These are phyloP conservation scores for Sebastes diaconus DNA, from an alignment of 2,797 vertebrate genomes.

Conservation along the genomic window DNA sequence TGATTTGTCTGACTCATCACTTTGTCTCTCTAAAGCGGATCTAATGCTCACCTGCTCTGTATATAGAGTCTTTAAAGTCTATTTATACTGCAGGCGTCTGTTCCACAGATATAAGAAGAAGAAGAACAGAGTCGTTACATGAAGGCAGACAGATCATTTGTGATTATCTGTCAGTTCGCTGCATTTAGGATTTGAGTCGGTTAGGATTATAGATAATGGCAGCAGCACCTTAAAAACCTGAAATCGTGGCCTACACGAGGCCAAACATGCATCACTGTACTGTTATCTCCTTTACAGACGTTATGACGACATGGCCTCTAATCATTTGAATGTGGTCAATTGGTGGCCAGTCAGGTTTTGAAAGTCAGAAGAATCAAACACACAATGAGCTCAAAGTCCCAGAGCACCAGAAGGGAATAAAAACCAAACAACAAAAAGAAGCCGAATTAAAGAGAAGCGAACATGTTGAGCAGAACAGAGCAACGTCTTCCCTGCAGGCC, in stretches of 20 bases:
- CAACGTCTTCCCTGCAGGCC: background rate
- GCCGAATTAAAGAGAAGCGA: background rate
- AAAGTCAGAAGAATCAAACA: background rate
- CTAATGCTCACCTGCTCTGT: constrained; percentile 35
- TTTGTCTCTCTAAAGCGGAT: constrained; percentile 8
- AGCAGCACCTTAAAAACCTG: background rate
- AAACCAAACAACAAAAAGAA: background rate
- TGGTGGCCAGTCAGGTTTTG: background rate
- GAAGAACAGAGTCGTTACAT: constrained; percentile 14
- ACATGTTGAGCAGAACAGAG: background rate
- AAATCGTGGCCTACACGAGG: background rate
- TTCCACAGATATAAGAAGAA: background rate
- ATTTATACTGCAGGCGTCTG: constrained; percentile 21
- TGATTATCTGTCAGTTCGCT: constrained; percentile 28
- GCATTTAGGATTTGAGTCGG: constrained; percentile 13
- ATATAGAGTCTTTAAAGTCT: constrained; percentile 21
- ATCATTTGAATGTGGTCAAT: background rate
- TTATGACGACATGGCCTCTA: no score
- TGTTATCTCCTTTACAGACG: background rate
- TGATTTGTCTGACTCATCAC: constrained; percentile 42
- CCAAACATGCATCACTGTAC: background rate
- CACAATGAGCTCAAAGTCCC: background rate
- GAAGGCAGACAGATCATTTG: constrained; percentile 17
- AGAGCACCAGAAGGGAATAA: background rate
- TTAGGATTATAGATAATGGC: constrained; percentile 24